Conservation (phyloP, 1,140 invertebrate species). For the Eulimnadia texana region DNA sequence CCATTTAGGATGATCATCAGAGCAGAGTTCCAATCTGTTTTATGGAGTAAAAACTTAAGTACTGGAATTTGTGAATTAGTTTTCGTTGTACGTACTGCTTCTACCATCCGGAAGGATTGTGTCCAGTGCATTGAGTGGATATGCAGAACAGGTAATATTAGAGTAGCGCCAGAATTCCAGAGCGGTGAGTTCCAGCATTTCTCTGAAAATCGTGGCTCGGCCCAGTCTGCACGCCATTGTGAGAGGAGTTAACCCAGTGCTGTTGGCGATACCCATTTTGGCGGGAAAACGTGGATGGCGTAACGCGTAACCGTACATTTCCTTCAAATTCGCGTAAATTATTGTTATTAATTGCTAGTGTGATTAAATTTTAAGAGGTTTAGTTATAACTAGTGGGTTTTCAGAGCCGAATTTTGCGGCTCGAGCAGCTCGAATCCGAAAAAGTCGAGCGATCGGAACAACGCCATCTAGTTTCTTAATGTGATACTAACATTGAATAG, state of each 20-base stretch:
- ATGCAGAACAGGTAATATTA: constrained; percentile 97
- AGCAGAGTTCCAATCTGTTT: constrained; percentile 90
- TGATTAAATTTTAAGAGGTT: too few relatives aligned
- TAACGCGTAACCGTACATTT: constrained; percentile 95
- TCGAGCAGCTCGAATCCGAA: too few relatives aligned
- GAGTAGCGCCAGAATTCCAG: constrained; percentile 97
- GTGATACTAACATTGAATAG: too few relatives aligned
- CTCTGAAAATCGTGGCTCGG: constrained; percentile 84
- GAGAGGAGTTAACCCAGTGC: constrained; percentile 80
- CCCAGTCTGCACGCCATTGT: constrained; percentile 92
- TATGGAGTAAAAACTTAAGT: not conserved
- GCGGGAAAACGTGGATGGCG: constrained; percentile 84
- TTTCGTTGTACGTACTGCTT: constrained; percentile 76
- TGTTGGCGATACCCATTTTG: constrained; percentile 73
- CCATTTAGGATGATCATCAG: constrained; percentile 95
- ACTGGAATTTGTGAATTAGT: too few relatives aligned
- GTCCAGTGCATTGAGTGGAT: constrained; percentile 89
- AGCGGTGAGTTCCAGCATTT: constrained; percentile 92
- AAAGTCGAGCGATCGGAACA: too few relatives aligned
- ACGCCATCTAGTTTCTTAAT: too few relatives aligned
- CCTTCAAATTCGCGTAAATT: constrained; percentile 54
- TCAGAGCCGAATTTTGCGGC: too few relatives aligned
- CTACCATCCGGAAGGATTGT: constrained; percentile 83
- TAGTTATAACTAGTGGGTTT: too few relatives aligned
- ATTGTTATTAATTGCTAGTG: too few relatives aligned